Evolutionary conservation across 1,140 invertebrate genomes (phyloP).

Genomic region (Drosophila hydei): DNA sequence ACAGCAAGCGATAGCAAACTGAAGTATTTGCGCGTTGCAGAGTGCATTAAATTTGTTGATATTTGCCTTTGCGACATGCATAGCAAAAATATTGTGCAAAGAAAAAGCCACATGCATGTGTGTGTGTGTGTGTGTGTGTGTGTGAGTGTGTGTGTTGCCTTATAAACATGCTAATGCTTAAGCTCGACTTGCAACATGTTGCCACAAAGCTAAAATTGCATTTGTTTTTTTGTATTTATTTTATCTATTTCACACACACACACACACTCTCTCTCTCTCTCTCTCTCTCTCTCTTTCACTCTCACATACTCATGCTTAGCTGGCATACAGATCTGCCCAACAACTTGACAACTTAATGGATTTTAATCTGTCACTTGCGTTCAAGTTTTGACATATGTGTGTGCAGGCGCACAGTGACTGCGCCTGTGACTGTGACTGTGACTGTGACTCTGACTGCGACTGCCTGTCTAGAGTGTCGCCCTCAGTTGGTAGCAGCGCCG

Average conservation of each 20-base stretch:
- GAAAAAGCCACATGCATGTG: slow-evolving; percentile 28
- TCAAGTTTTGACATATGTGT: slow-evolving; percentile 74
- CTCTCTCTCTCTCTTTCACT: too few species aligned
- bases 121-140: slow-evolving; percentile 8
- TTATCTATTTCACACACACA: slow-evolving; percentile 52
- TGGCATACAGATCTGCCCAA: slow-evolving; percentile 26
- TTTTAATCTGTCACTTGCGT: slow-evolving; percentile 81
- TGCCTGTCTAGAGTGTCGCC: slow-evolving; percentile 57
- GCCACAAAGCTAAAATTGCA: slow-evolving; percentile 23
- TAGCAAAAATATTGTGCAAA: slow-evolving; percentile 41
- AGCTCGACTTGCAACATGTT: slow-evolving; percentile 36
- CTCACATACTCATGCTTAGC: slow-evolving; percentile 3
- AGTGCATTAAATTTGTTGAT: slow-evolving; percentile 68
- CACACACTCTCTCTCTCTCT: too few species aligned
- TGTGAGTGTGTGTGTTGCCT: slow-evolving; percentile 31
- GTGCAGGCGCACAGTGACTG: slow-evolving; percentile 47
- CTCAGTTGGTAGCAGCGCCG: too few species aligned
- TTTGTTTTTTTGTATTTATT: slow-evolving; percentile 53
- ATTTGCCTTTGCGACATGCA: slow-evolving; percentile 59
- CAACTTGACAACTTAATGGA: slow-evolving; percentile 78
- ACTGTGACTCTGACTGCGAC: slow-evolving; percentile 11
- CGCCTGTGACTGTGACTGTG: slow-evolving; percentile 16
- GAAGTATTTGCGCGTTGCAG: slow-evolving; percentile 53
- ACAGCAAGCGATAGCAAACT: neutral
- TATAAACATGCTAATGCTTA: slow-evolving; percentile 23